A percentile compares a stretch with the other conserved stretches of the same genome.
These are phyloP conservation scores for Nesometra sesokonis DNA, from an alignment of 35 echinoderm and acorn worm species.

Conservation along the genomic window DNA sequence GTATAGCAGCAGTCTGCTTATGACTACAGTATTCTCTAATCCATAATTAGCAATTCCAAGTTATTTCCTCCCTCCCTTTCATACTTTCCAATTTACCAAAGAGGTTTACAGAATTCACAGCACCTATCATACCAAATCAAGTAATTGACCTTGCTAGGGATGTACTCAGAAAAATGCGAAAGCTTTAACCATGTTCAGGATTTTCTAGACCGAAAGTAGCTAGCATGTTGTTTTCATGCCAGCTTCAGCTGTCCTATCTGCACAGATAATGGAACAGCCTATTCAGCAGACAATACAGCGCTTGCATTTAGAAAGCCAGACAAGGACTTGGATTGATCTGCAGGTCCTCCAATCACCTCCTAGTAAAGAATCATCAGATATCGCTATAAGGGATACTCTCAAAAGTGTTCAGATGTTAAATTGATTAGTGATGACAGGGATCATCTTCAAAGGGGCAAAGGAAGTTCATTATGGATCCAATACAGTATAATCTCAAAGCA, in stretches of 20 bases:
- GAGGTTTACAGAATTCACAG: background rate
- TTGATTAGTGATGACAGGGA: too few species aligned
- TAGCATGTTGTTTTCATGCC: too few species aligned
- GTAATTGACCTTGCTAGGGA: background rate
- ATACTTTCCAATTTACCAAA: background rate
- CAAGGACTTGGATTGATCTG: background rate
- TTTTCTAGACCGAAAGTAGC: background rate
- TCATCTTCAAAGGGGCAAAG: too few species aligned
- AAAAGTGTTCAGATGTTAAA: background rate
- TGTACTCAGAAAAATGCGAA: background rate
- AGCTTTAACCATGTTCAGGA: background rate
- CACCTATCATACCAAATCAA: background rate
- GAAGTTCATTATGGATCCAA: too few species aligned
- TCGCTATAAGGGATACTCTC: background rate
- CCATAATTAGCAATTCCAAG: too few species aligned
- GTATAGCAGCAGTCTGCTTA: too few species aligned
- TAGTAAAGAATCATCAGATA: background rate
- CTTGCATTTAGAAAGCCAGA: background rate
- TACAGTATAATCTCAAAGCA: too few species aligned
- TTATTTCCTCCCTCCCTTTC: too few species aligned
- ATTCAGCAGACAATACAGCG: background rate
- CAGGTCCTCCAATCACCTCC: background rate
- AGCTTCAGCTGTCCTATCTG: background rate
- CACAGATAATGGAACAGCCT: background rate
- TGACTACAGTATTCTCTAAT: too few species aligned